phyloP scores from a whole-genome alignment of 2,113 vertebrate species.

The Paedocypris sp. region DNA sequence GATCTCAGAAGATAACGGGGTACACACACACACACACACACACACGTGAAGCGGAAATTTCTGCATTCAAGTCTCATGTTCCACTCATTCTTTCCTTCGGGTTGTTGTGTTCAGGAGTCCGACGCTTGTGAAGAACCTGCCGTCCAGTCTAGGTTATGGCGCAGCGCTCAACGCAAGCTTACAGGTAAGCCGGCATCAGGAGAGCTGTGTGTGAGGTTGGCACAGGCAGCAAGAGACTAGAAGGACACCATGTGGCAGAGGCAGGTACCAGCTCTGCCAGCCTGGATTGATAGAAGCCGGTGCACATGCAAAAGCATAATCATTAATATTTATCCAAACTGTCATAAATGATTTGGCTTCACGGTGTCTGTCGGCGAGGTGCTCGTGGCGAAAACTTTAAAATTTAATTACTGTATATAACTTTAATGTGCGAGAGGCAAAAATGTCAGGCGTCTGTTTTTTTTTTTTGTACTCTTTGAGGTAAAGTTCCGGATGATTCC shows the following conservation, averaged over 20 bases:
- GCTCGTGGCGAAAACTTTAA: constrained; percentile 96
- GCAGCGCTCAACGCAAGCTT: constrained; percentile 96
- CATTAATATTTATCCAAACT: constrained; percentile 99
- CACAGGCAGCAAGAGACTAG: constrained; percentile 49
- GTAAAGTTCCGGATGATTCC: constrained; percentile 81
- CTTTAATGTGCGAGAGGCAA: constrained; percentile 91
- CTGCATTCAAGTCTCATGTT: no score
- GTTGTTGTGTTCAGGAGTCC: constrained; percentile 76
- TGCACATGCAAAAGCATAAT: constrained; percentile 85
- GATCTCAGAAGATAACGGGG: constrained; percentile 99
- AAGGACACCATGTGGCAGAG: constrained; percentile 77
- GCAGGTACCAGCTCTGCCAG: constrained; percentile 42
- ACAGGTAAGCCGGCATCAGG: constrained; percentile 83
- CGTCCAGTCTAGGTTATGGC: constrained; percentile 95
- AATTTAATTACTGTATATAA: constrained; percentile 97
- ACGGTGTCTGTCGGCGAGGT: constrained; percentile 76
- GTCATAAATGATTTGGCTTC: constrained; percentile 98
- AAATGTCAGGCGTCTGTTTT: constrained; percentile 86
- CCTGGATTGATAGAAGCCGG: constrained; percentile 79
- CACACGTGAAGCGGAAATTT: no score
- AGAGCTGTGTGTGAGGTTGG: constrained; percentile 17
- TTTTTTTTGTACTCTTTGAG: constrained; percentile 60
- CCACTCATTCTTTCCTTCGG: no score
- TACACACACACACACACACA: constrained; percentile 46
- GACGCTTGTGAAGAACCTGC: constrained; percentile 97